Conservation (phyloP, 2,113 vertebrate genomes). For the Ptyas mucosa region DNA sequence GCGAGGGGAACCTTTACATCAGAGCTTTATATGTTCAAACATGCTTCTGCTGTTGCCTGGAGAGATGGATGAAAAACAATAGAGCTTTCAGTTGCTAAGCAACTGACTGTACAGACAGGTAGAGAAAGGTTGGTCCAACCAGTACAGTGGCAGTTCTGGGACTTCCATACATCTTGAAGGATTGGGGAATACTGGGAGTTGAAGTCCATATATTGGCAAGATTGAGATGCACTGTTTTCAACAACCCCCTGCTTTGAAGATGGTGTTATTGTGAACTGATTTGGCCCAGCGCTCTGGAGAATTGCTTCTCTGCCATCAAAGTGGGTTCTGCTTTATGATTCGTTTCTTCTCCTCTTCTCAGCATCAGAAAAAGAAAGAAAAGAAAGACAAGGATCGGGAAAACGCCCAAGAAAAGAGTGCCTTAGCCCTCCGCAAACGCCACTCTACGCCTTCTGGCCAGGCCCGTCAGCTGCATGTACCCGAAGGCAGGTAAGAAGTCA, state of each 20-base stretch:
- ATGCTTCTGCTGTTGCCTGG: not conserved
- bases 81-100: not conserved
- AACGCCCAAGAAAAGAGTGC: constrained; percentile 91
- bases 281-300: not conserved
- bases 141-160: not conserved
- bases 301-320: not conserved
- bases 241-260: not conserved
- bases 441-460: constrained; percentile 72
- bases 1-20: not conserved
- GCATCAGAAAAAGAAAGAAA: constrained; percentile 88
- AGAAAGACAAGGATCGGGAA: constrained; percentile 94
- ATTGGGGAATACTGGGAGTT: not conserved
- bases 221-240: not conserved
- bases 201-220: not conserved
- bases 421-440: constrained; percentile 87
- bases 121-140: not conserved
- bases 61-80: too few relatives aligned
- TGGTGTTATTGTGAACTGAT: not conserved
- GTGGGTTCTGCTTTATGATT: accelerated
- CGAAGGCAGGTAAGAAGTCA: constrained; percentile 59
- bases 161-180: not conserved
- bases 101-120: not conserved
- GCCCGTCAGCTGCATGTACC: constrained; percentile 33
- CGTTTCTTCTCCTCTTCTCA: accelerated
- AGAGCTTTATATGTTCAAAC: not conserved